Base-by-base conservation (phyloP, 1,140 invertebrate species). In the Bathynomus jamesi region DNA sequence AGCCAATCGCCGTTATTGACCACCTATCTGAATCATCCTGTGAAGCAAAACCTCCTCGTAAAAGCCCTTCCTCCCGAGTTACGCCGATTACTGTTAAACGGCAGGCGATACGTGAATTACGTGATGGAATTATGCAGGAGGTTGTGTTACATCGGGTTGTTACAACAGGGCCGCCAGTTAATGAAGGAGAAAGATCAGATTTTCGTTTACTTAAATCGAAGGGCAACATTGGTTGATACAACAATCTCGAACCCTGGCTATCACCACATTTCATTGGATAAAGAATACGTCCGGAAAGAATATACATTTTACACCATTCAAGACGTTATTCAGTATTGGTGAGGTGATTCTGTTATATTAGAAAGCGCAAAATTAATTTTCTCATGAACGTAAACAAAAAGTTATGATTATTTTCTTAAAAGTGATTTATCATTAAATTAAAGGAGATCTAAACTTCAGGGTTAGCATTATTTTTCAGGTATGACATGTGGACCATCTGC, bases 321-420 rank as follows among this genome's bases (percentile, higher is more conserved):
- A 8, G 84, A 87, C 72, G 80, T 92, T 0, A 85, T 88, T 10
- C 83, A 86, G n/a, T 92, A 90, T 80, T 93, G 91, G 91, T 85
- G 11, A 64, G 75, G 32, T 40, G 7, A n/a, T n/a, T n/a, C n/a
- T n/a, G n/a, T n/a, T n/a, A n/a, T n/a, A n/a, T n/a, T n/a, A n/a
- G n/a, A n/a, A n/a, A n/a, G n/a, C n/a, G n/a, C n/a, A n/a, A n/a
- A n/a, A n/a, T n/a, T n/a, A n/a, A n/a, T n/a, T n/a, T n/a, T n/a
- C n/a, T n/a, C n/a, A n/a, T n/a, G n/a, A n/a, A n/a, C n/a, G n/a
- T n/a, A n/a, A n/a, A n/a, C n/a, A n/a, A n/a, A n/a, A n/a, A n/a
- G n/a, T n/a, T n/a, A n/a, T n/a, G n/a, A n/a, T n/a, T n/a, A n/a
- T n/a, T n/a, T n/a, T n/a, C n/a, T n/a, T n/a, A n/a, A n/a, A n/a